phyloP scores from a whole-genome alignment of 2,888 invertebrate species.

The Elaeidobius kamerunicus region DNA sequence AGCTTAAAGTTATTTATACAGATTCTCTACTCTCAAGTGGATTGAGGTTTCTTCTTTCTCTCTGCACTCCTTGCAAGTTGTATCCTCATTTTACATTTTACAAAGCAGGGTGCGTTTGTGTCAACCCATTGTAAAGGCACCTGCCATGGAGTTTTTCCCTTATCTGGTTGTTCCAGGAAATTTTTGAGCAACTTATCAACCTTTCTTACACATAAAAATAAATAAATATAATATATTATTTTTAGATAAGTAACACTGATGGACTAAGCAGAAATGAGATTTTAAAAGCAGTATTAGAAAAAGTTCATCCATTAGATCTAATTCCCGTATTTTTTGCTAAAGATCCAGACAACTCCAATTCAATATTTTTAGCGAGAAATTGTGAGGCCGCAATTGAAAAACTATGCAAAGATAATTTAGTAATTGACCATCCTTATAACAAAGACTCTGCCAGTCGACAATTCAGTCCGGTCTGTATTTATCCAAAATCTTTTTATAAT shows the following conservation, averaged over 20 bases:
- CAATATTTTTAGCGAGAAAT: constrained; percentile 51
- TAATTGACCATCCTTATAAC: constrained; percentile 37
- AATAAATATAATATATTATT: constrained; percentile 15
- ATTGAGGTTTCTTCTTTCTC: too few species aligned
- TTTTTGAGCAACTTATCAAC: too few species aligned
- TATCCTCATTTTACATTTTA: too few species aligned
- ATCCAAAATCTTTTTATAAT: too few species aligned
- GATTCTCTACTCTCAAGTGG: too few species aligned
- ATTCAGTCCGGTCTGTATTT: constrained; percentile 11
- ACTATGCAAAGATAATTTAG: constrained; percentile 50
- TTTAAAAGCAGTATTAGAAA: constrained; percentile 49
- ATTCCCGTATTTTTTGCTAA: constrained; percentile 51
- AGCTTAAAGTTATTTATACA: too few species aligned
- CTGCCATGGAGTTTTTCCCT: too few species aligned
- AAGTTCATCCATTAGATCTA: constrained; percentile 51
- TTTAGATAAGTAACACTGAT: constrained; percentile 39
- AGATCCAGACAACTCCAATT: constrained; percentile 41
- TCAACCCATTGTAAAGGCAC: too few species aligned
- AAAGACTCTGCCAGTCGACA: constrained; percentile 4
- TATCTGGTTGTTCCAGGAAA: too few species aligned
- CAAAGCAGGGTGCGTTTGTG: too few species aligned
- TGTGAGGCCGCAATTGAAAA: constrained; percentile 52
- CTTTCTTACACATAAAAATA: too few species aligned
- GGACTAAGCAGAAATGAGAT: constrained; percentile 41
- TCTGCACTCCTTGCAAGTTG: too few species aligned